A percentile compares a stretch with the other conserved stretches of the same genome.
phyloP scores from a whole-genome alignment of 2,113 vertebrate genomes.

The Varanus salvator region DNA sequence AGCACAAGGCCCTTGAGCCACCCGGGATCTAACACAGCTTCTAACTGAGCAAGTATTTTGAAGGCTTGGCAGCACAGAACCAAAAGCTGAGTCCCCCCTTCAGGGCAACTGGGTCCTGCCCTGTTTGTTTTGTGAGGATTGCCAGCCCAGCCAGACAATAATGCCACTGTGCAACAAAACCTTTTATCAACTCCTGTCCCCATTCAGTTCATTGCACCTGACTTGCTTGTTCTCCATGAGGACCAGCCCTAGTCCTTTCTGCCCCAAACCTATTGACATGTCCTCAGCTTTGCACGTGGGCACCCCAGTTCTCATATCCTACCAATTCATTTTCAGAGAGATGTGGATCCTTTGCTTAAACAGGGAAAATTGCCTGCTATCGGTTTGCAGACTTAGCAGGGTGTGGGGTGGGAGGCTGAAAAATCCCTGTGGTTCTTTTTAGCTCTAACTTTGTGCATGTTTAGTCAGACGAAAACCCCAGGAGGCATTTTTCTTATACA shows the following conservation, averaged over 20 bases:
- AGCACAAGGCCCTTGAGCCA: background rate
- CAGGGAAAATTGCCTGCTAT: too few species aligned
- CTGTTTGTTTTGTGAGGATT: background rate
- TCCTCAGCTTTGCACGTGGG: background rate
- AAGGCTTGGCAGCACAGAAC: background rate
- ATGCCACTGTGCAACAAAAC: background rate
- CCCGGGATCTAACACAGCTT: background rate
- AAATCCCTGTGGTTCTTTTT: too few species aligned
- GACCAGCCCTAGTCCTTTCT: background rate
- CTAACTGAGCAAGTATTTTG: background rate
- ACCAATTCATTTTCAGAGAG: background rate
- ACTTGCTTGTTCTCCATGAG: background rate
- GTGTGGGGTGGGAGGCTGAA: background rate
- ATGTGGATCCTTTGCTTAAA: background rate
- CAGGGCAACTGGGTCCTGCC: background rate
- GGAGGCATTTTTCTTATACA: too few species aligned
- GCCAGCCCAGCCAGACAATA: too few species aligned
- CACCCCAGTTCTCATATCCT: background rate
- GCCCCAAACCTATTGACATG: background rate
- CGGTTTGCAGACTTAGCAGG: too few species aligned
- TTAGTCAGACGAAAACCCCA: too few species aligned
- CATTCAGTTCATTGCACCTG: background rate
- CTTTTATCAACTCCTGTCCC: background rate
- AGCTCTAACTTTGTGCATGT: too few species aligned
- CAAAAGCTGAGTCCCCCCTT: background rate